phyloP scores from a whole-genome alignment of 2,888 invertebrate species.

The Polyommatus icarus region DNA sequence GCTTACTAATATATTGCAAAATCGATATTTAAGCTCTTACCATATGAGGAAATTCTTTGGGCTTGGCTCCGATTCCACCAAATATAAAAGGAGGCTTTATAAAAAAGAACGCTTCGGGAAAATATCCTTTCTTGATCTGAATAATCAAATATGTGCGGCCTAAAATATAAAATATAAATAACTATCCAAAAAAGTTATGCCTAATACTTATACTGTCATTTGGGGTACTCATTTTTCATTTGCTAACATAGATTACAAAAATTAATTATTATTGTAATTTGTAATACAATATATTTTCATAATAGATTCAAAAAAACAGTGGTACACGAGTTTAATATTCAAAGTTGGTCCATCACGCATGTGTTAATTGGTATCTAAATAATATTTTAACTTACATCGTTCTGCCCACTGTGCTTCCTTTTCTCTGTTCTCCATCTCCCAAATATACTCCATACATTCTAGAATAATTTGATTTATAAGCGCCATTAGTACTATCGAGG shows the following conservation, averaged over 20 bases:
- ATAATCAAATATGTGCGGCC: slow-evolving; percentile 37
- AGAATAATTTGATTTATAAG: slow-evolving; percentile 19
- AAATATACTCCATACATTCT: slow-evolving; percentile 45
- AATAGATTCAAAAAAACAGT: no score
- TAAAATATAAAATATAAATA: not conserved
- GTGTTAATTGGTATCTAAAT: slow-evolving; percentile 13
- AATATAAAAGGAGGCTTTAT: slow-evolving; percentile 42
- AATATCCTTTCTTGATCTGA: slow-evolving; percentile 36
- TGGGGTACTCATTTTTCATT: no score
- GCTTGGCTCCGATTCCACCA: slow-evolving; percentile 41
- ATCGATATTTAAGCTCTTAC: slow-evolving; percentile 36
- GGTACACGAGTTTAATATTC: no score
- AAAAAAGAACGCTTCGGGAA: slow-evolving; percentile 37
- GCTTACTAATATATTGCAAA: not conserved
- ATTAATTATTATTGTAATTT: no score
- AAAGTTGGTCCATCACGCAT: not conserved
- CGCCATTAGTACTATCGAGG: no score
- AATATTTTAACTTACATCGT: slow-evolving; percentile 36
- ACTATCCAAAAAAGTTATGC: no score
- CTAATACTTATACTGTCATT: no score
- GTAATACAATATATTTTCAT: no score
- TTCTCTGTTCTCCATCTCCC: slow-evolving; percentile 41
- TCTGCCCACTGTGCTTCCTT: slow-evolving; percentile 29
- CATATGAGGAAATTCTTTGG: slow-evolving; percentile 48
- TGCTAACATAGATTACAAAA: no score